These are phyloP conservation scores for Dolichopus griseipennis DNA, from an alignment of 2,888 invertebrate species.

Conservation along the genomic window DNA sequence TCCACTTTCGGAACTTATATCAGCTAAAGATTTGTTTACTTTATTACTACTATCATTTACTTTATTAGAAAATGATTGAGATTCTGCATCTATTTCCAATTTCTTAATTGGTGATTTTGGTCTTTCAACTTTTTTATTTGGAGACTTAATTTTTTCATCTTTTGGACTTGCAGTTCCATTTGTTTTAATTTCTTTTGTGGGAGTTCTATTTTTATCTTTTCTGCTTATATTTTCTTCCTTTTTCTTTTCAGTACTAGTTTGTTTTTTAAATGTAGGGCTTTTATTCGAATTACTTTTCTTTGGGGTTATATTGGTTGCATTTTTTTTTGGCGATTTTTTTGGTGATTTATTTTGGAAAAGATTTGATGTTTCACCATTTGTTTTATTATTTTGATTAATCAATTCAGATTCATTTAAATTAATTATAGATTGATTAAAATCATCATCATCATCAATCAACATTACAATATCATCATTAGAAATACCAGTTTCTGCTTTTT, in stretches of 20 bases:
- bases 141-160: no score
- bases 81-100: background rate
- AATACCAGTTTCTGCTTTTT: background rate
- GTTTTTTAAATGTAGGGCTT: no score
- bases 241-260: background rate
- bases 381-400: background rate
- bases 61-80: no score
- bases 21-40: background rate
- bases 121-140: background rate
- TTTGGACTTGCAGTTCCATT: no score
- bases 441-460: background rate
- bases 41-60: no score
- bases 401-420: background rate
- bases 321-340: background rate
- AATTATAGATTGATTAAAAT: background rate
- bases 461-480: background rate
- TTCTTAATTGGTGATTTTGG: background rate
- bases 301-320: no score
- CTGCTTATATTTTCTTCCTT: background rate
- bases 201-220: background rate
- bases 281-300: background rate
- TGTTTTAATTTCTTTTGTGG: background rate
- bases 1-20: background rate
- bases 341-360: background rate
- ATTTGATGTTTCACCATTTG: background rate